These are phyloP conservation scores for Bombus consobrinus DNA, from an alignment of 1,140 invertebrate genomes.

Conservation along the genomic window DNA sequence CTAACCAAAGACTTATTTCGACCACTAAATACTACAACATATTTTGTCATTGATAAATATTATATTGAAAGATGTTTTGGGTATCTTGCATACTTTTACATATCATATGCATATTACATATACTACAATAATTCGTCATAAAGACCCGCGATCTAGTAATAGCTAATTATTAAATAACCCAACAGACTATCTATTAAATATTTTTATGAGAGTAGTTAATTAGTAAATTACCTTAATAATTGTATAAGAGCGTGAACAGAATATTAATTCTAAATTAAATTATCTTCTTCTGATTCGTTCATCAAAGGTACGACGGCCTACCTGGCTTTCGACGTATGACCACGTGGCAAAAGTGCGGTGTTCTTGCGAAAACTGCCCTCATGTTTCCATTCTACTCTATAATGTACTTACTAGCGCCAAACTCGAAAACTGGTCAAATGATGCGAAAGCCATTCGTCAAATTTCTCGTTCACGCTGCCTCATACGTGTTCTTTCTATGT, in stretches of 20 bases:
- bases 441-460: slow-evolving; percentile 97
- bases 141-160: too few species aligned
- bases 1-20: too few species aligned
- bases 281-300: neutral
- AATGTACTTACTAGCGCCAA: slow-evolving; percentile 91
- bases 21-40: too few species aligned
- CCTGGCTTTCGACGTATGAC: slow-evolving; percentile 93
- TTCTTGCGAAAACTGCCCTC: slow-evolving; percentile 89
- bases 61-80: too few species aligned
- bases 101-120: too few species aligned
- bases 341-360: slow-evolving; percentile 86
- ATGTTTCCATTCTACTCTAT: slow-evolving; percentile 94
- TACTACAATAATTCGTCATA: too few species aligned
- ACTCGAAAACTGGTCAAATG: slow-evolving; percentile 88
- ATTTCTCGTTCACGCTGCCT: slow-evolving; percentile 95
- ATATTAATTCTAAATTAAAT: neutral
- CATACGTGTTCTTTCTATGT: slow-evolving; percentile 96
- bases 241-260: neutral
- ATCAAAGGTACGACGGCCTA: slow-evolving; percentile 89
- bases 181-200: too few species aligned
- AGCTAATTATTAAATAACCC: too few species aligned
- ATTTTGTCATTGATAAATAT: too few species aligned
- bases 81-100: too few species aligned
- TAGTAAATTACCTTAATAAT: too few species aligned
- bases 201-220: too few species aligned